These are phyloP conservation scores for Aeoliscus strigatus DNA, from an alignment of 2,797 vertebrate genomes.

Conservation along the genomic window DNA sequence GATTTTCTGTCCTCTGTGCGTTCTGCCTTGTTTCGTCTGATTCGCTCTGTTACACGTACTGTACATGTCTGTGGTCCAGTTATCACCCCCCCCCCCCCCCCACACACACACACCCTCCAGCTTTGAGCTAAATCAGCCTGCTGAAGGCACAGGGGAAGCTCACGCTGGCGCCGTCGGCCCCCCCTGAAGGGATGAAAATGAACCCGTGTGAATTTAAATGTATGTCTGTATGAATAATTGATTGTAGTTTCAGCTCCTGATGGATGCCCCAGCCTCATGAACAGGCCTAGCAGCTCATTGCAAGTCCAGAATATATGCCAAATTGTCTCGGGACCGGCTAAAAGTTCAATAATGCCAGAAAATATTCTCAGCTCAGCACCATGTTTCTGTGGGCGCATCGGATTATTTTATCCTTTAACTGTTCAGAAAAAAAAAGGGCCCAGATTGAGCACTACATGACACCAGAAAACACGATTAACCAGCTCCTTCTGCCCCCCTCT, in stretches of 20 bases:
- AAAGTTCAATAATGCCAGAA: constrained; percentile 26
- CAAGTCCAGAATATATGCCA: neutral
- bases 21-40: constrained; percentile 10
- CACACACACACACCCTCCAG: too few species aligned
- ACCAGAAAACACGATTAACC: too few species aligned
- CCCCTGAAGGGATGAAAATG: constrained; percentile 34
- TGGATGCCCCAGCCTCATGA: constrained; percentile 18
- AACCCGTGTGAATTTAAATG: constrained; percentile 52
- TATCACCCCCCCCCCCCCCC: too few species aligned
- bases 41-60: constrained; percentile 39
- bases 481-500: too few species aligned
- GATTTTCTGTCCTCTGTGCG: constrained; percentile 45
- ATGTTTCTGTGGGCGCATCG: too few species aligned
- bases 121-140: constrained; percentile 14
- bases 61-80: constrained; percentile 42
- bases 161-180: constrained; percentile 28
- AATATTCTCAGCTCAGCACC: too few species aligned
- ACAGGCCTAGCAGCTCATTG: constrained; percentile 18
- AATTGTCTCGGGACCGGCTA: constrained; percentile 2
- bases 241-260: constrained; percentile 60
- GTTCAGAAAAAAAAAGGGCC: too few species aligned
- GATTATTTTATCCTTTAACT: too few species aligned
- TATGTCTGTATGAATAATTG: constrained; percentile 81
- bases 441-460: too few species aligned
- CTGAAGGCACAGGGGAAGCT: neutral